A percentile compares a stretch with the other conserved stretches of the same genome.
phyloP scores from a whole-genome alignment of 2,113 vertebrate genomes.

The Merops nubicus region DNA sequence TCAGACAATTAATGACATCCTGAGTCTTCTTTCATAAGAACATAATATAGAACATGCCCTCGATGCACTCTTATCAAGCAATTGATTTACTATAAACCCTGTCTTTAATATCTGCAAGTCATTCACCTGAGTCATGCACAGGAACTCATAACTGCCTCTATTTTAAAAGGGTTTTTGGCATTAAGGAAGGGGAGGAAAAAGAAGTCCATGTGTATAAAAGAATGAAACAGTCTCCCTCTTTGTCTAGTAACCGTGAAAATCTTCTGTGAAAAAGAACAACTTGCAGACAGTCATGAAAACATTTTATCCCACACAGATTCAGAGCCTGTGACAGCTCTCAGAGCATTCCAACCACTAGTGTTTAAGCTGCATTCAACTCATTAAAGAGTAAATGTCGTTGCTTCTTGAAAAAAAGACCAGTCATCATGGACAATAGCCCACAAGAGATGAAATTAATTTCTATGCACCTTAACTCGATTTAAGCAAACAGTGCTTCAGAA shows the following conservation, averaged over 20 bases:
- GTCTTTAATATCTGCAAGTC: slow-evolving; percentile 37
- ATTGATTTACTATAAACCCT: slow-evolving; percentile 49
- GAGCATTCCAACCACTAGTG: background rate
- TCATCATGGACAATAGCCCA: background rate
- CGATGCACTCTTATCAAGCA: background rate
- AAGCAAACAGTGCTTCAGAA: background rate
- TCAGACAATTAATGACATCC: background rate
- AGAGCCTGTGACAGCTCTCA: background rate
- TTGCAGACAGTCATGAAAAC: slow-evolving; percentile 16
- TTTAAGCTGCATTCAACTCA: background rate
- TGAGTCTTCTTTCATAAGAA: background rate
- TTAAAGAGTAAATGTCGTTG: background rate
- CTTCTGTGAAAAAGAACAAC: slow-evolving; percentile 7
- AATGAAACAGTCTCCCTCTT: background rate
- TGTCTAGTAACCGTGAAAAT: slow-evolving; percentile 19
- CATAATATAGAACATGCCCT: background rate
- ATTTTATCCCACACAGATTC: slow-evolving; percentile 33
- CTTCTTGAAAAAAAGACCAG: background rate
- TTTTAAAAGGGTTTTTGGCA: slow-evolving; percentile 34
- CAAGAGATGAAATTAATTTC: background rate
- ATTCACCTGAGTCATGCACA: slow-evolving; percentile 35
- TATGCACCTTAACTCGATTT: background rate
- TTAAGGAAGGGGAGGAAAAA: background rate
- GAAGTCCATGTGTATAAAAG: background rate
- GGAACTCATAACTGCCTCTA: background rate